Evolutionary conservation across 2,888 invertebrate species (phyloP), one percentile per base, ranked within the genome.

Genomic region (Encarsia formosa): DNA sequence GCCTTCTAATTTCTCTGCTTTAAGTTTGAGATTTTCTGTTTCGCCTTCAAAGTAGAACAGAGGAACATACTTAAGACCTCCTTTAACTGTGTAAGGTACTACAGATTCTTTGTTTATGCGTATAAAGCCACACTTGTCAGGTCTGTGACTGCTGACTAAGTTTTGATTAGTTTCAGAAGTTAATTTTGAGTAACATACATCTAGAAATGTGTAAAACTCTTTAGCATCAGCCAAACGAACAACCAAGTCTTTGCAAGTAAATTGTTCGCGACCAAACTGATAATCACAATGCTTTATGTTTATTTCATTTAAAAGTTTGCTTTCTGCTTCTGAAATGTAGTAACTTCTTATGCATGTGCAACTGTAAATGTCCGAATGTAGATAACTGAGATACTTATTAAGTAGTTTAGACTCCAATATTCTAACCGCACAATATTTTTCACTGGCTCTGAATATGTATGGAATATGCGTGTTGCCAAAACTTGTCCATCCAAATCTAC

Each of bases 311-410:
- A 96, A 79, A 18, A 96, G 78, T 60, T 89, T 84, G 45, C 92
- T 88, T 76, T 97, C 96, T 0, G 87, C 84, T 59, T 91, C 90
- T 0, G 93, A 93, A 61, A 95, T 91, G 72, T 91, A 95, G 74
- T 92, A 93, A 77, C 93, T 93, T 61, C 90, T 82, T 62, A 96
- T 89, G 71, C 90, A 91, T 13, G 91, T 91, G 74, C 92, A 93
- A 59, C 88, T 90, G 74, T 91, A 91, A 59, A 93, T 88, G 69
- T 91, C 91, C 60, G 88, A 86, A 71, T 94, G 92, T 46, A 94
- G 80, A 70, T 88, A 89, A 71, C 86, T 88, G 66, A 93, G 82
- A 77, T 91, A 90, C 76, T 91, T 91, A 71, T 90, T 89, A 20
- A 94, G 80, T 40, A 94, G 80, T 74, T 94, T 94, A 66, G 86